Percentiles rank a stretch among this genome's conserved stretches.
Conservation (phyloP, 2,888 invertebrate genomes). For the Drosophila melanosoma region DNA sequence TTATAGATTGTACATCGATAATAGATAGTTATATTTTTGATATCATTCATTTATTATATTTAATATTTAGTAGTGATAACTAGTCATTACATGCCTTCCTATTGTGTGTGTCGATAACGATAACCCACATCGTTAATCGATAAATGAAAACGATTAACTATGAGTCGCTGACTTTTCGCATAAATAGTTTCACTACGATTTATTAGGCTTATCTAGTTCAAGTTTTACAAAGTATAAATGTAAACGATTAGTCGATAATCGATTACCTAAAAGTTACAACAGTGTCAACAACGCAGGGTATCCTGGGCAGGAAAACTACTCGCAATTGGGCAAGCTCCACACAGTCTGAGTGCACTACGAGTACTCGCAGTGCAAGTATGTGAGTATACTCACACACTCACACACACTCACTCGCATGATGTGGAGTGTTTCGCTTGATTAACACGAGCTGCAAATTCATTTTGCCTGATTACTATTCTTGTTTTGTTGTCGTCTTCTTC, state of each 20-base stretch:
- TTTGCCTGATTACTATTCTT: slow-evolving; percentile 64
- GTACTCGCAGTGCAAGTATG: slow-evolving; percentile 37
- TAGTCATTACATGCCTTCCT: not conserved
- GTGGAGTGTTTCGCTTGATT: slow-evolving; percentile 70
- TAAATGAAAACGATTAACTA: not conserved
- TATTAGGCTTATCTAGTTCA: not conserved
- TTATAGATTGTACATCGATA: not conserved
- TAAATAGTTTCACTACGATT: not conserved
- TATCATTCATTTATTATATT: not conserved
- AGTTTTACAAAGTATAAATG: not conserved
- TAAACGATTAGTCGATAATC: not conserved
- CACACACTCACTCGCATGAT: slow-evolving; percentile 12
- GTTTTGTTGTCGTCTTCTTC: slow-evolving; percentile 50
- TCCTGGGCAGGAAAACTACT: slow-evolving; percentile 25
- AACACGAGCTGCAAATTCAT: slow-evolving; percentile 81
- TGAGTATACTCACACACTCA: not conserved
- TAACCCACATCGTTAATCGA: not conserved
- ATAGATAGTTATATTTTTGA: not conserved
- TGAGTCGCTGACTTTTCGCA: too few species aligned
- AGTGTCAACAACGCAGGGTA: slow-evolving; percentile 47
- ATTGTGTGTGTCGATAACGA: not conserved
- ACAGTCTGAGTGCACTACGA: slow-evolving; percentile 68
- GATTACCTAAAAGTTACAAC: not conserved
- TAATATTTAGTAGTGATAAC: not conserved
- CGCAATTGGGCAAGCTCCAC: slow-evolving; percentile 68